Evolutionary conservation across 2,797 vertebrate species (phyloP).

Genomic region (Pachyuromys duprasi): DNA sequence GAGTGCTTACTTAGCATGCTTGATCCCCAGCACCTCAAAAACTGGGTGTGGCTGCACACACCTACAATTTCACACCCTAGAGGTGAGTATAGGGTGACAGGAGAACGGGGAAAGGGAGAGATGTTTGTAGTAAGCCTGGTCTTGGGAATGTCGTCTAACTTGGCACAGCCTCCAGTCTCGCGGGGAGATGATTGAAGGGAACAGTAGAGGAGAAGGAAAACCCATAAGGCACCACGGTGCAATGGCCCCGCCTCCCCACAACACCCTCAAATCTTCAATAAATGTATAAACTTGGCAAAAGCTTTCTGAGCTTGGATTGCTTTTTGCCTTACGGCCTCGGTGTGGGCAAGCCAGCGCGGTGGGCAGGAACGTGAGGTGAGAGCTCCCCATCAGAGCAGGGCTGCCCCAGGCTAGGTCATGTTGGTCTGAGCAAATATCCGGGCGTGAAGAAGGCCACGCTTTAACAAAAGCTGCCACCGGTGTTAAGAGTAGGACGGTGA

Average conservation of each 20-base stretch:
- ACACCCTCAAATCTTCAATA: background rate
- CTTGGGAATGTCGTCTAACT: background rate
- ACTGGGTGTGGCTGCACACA: background rate
- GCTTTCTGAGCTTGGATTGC: background rate
- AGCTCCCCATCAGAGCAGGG: background rate
- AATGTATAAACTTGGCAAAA: background rate
- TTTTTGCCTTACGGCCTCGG: background rate
- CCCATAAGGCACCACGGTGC: background rate
- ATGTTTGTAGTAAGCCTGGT: background rate
- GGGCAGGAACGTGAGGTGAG: background rate
- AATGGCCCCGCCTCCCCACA: background rate
- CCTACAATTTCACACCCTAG: background rate
- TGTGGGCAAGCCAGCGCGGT: background rate
- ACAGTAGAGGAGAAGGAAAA: background rate
- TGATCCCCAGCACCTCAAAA: background rate
- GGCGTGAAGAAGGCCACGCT: background rate
- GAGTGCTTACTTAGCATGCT: background rate
- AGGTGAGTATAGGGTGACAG: background rate
- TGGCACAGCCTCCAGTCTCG: background rate
- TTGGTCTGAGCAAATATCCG: background rate
- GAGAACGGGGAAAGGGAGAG: background rate
- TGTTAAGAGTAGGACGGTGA: background rate
- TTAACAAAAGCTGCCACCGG: background rate
- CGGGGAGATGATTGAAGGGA: background rate
- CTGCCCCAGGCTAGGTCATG: background rate